phyloP scores from a whole-genome alignment of 92 coral and sea anemone species.

The Phymanthus crucifer region DNA sequence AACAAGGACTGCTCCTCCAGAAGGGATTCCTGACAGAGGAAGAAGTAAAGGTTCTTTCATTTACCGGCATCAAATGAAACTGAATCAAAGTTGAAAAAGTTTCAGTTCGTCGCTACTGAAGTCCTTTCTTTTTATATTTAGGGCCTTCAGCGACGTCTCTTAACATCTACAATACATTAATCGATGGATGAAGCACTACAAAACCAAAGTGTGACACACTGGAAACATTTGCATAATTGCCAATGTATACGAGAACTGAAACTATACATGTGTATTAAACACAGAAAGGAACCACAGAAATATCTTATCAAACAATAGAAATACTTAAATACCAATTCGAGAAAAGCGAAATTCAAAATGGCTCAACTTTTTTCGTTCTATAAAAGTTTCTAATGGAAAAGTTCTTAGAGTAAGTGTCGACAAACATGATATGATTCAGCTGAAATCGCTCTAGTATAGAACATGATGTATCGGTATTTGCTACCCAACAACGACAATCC shows the following conservation, averaged over 20 bases:
- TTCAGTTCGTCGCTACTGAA: not conserved
- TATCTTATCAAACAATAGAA: too few relatives aligned
- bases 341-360: too few relatives aligned
- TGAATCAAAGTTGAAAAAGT: not conserved
- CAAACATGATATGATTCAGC: too few relatives aligned
- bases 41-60: constrained; percentile 1
- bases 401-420: too few relatives aligned
- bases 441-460: not conserved
- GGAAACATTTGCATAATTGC: not conserved
- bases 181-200: not conserved
- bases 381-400: too few relatives aligned
- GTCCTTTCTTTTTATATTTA: not conserved
- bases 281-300: not conserved
- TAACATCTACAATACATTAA: not conserved
- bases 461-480: not conserved
- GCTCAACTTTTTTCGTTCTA: too few relatives aligned
- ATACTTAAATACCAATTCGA: too few relatives aligned
- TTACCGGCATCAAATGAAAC: constrained; percentile 18
- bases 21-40: constrained; percentile 59
- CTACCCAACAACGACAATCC: not conserved
- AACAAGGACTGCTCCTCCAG: constrained; percentile 94
- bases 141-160: not conserved
- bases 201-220: not conserved
- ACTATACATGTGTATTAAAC: not conserved
- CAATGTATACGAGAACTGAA: not conserved